Evolutionary conservation across 1,140 invertebrate species (phyloP).

Genomic region (Monochamus saltuarius): DNA sequence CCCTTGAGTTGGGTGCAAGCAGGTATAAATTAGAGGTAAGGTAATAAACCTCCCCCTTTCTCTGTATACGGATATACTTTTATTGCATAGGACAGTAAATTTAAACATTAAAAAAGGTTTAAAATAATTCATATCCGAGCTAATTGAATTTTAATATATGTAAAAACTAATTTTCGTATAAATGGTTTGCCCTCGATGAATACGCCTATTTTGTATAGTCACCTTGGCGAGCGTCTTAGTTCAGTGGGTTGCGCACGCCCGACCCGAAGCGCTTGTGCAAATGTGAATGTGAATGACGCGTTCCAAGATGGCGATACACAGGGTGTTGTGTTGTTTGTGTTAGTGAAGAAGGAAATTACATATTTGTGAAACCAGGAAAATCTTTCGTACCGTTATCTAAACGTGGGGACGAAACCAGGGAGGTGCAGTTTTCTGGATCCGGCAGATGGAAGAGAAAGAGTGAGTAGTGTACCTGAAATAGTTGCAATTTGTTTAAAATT

Average conservation of each 20-base stretch:
- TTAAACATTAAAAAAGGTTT: too few species aligned
- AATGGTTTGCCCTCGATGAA: background rate
- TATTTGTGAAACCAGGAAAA: slow-evolving; percentile 9
- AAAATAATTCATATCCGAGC: too few species aligned
- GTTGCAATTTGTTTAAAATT: slow-evolving; percentile 14
- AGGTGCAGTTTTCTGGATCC: background rate
- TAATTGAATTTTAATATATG: too few species aligned
- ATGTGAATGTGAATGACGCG: slow-evolving; percentile 14
- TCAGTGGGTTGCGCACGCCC: slow-evolving; percentile 9
- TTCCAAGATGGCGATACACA: slow-evolving; percentile 39
- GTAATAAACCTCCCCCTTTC: too few species aligned
- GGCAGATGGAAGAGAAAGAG: slow-evolving; percentile 20
- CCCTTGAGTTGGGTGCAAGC: too few species aligned
- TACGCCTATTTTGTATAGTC: background rate
- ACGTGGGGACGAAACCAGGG: background rate
- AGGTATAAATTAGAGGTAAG: too few species aligned
- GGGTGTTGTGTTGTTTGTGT: slow-evolving; percentile 36
- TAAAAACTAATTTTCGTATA: background rate
- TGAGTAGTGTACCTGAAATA: slow-evolving; percentile 8
- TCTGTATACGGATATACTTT: too few species aligned
- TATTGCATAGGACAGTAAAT: too few species aligned
- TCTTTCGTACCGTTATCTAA: slow-evolving; percentile 8
- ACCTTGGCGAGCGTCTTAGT: background rate
- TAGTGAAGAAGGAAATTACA: slow-evolving; percentile 4
- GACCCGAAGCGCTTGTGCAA: slow-evolving; percentile 11